Base-by-base conservation (phyloP, 2,797 vertebrate species). In the Gadopsis bispinosus region DNA sequence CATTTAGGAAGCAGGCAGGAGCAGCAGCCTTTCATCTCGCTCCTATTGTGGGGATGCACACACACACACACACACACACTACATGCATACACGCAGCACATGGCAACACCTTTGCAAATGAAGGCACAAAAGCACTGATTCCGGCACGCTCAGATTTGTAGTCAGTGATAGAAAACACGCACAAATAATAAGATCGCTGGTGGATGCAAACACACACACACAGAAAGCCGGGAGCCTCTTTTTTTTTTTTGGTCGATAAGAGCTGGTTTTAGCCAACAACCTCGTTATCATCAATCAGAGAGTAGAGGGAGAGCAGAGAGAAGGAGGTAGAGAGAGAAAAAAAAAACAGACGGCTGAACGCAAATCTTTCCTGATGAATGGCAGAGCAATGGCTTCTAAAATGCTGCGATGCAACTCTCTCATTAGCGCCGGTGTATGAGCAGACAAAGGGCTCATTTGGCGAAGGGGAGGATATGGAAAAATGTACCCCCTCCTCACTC, bases 351-450 rank as follows among this genome's bases (percentile, higher is more conserved):
- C 4, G 29, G 65, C 47, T 26, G 74, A 77, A 69, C 67, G 84
- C 45, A 84, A 80, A 83, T 84, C 63, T 75, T 39, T 67, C 64
- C 74, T 88, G 85, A 92, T 87, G 86, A 90, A 91, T 78, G 51
- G 61, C 26, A 41, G 79, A 78, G 75, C 75, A 69, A 79, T 71
- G 68, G 76, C 66, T 79, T 83, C 82, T 76, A 87, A 88, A 88
- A 80, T 62, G 74, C 71, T 72, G 78, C 69, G 33, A 61, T 73
- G 65, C 67, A 88, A 89, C 74, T 81, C 77, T 62, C 77, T 87
- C 85, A 91, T 86, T 80, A 87, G 73, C n/a, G 59, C 75, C 71
- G 65, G 29, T 78, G 72, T 89, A 75, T 22, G 59, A 66, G 64
- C 79, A 84, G 72, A 84, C 78, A 89, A 88, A 87, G 63, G 31